Percentiles rank a stretch among this genome's conserved stretches.
phyloP scores from a whole-genome alignment of 2,113 vertebrate species.

The Donacobius atricapilla region DNA sequence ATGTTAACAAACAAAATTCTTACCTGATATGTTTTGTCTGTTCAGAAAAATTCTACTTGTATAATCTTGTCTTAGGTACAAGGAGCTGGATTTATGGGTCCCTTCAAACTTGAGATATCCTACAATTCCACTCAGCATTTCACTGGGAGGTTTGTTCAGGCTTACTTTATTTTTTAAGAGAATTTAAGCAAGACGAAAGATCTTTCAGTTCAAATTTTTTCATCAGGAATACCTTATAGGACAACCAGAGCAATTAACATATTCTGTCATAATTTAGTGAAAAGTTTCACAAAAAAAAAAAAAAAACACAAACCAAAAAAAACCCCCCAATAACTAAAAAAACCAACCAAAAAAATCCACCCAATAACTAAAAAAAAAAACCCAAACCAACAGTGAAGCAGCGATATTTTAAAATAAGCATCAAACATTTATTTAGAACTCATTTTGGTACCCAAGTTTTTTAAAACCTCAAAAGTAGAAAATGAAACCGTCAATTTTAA shows the following conservation, averaged over 20 bases:
- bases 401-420: background rate
- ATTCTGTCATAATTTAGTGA: background rate
- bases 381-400: rapidly evolving
- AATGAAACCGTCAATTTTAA: background rate
- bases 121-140: background rate
- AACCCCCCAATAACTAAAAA: background rate
- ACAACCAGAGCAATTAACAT: background rate
- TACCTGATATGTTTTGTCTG: background rate
- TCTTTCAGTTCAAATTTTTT: background rate
- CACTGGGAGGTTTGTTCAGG: background rate
- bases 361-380: background rate
- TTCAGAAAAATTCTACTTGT: background rate
- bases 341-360: too few relatives aligned
- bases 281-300: background rate
- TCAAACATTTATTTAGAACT: background rate
- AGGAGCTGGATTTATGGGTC: background rate
- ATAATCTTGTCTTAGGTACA: rapidly evolving
- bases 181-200: background rate
- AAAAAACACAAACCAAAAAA: background rate
- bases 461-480: background rate
- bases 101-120: background rate
- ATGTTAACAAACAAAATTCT: background rate
- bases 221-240: background rate
- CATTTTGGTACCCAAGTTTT: background rate
- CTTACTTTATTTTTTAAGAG: background rate